phyloP scores from a whole-genome alignment of 1,140 invertebrate species.

The Drosophila serrata region DNA sequence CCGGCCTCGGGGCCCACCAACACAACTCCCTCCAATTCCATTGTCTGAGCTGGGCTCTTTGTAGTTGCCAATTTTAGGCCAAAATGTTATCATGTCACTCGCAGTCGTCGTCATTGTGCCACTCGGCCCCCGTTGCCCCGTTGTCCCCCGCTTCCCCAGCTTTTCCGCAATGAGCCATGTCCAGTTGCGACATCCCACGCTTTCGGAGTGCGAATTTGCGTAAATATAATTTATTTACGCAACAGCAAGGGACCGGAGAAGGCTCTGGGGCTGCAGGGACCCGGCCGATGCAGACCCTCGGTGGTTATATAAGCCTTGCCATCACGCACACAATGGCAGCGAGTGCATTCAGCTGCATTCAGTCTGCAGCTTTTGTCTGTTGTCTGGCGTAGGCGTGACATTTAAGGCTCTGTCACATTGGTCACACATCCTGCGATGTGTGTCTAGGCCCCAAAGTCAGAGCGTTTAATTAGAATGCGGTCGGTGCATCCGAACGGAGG shows the following conservation, averaged over 20 bases:
- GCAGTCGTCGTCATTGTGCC: slow-evolving; percentile 74
- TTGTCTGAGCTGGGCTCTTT: slow-evolving; percentile 62
- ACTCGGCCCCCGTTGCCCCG: neutral
- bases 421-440: slow-evolving; percentile 46
- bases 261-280: neutral
- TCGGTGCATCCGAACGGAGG: slow-evolving; percentile 24
- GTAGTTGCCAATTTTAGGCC: slow-evolving; percentile 80
- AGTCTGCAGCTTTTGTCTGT: slow-evolving; percentile 41
- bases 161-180: slow-evolving; percentile 7
- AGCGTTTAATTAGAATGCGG: slow-evolving; percentile 78
- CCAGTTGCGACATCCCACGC: slow-evolving; percentile 42
- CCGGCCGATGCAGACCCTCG: slow-evolving; percentile 37
- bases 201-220: slow-evolving; percentile 80
- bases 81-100: slow-evolving; percentile 84
- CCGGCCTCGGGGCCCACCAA: neutral
- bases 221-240: slow-evolving; percentile 84
- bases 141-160: neutral
- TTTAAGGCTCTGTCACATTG: slow-evolving; percentile 75
- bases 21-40: slow-evolving; percentile 23
- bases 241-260: slow-evolving; percentile 64
- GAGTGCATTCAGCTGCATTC: slow-evolving; percentile 45
- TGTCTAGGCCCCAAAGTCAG: slow-evolving; percentile 58
- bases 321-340: slow-evolving; percentile 30
- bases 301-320: slow-evolving; percentile 73
- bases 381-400: slow-evolving; percentile 63